phyloP scores from a whole-genome alignment of 2,113 vertebrate genomes.

The Malaclemys terrapin region DNA sequence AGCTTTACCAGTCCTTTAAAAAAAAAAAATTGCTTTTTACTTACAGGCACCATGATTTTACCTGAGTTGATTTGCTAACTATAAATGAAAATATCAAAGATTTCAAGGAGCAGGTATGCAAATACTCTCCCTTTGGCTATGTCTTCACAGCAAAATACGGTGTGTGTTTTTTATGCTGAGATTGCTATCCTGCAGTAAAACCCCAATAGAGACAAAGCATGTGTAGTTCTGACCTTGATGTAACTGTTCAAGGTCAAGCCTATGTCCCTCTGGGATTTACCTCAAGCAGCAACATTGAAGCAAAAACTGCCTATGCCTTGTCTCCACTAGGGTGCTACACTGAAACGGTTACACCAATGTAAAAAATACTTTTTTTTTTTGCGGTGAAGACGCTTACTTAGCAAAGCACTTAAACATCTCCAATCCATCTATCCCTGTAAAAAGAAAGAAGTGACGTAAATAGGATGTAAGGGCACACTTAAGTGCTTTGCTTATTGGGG shows the following conservation, averaged over 20 bases:
- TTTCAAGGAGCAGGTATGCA: background rate
- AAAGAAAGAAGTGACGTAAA: background rate
- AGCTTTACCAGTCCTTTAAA: background rate
- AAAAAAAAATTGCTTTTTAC: background rate
- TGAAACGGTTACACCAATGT: background rate
- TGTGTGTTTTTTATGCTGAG: background rate
- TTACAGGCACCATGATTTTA: background rate
- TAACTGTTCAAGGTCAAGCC: background rate
- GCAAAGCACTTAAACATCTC: background rate
- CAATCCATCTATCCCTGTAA: background rate
- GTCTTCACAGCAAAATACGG: fast-evolving
- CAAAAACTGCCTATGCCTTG: background rate
- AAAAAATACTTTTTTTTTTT: background rate
- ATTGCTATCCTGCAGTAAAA: fast-evolving
- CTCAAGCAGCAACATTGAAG: background rate
- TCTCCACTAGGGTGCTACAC: background rate
- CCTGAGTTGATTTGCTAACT: background rate
- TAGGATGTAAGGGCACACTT: background rate
- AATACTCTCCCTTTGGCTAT: background rate
- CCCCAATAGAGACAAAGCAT: background rate
- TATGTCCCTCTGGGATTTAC: background rate
- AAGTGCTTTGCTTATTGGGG: background rate
- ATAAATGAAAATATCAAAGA: background rate
- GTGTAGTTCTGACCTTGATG: background rate
- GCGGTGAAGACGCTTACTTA: fast-evolving